Evolutionary conservation across 2,113 vertebrate genomes (phyloP), one percentile per base, ranked within the genome.

Genomic region (Oplegnathus fasciatus): DNA sequence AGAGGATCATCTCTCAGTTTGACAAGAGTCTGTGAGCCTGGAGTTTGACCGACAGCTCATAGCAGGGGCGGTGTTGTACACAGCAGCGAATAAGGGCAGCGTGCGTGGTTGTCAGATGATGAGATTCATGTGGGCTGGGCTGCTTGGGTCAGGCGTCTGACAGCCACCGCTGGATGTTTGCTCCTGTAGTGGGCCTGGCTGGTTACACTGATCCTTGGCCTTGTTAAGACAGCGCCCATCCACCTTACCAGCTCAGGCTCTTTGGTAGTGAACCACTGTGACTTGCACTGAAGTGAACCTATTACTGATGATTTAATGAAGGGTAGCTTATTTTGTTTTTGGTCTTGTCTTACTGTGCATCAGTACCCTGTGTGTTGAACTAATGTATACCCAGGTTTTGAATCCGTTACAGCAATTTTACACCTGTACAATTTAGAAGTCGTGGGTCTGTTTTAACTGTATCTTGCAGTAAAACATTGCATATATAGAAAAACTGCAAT

Each of bases 21-120:
- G 84, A 90, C 84, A 82, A 65, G 69, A 73, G 75, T 84, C 28
- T 75, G 84, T 82, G 78, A 82, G 86, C 69, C 55, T 42, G 55
- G 50, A 78, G 83, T 81, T 86, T 89, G 85, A 92, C 60, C 55
- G 90, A 91, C 89, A 87, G 85, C 83, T 90, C 82, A 90, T 91
- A 84, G 85, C 83, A 60, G 83, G 48, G 72, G 60, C 64, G 50
- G 46, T 28, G 75, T 87, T 52, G 62, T 26, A 46, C 69, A 26
- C 14, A 46, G 72, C 75, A 9, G 64, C 9, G 44, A 87, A 76
- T 75, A 79, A 86, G 64, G 73, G 76, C 82, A 83, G 61, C 6
- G 46, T 81, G 73, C 89, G 76, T 10, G 61, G 68, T 80, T 87
- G 75, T 87, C 76, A 79, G 88, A 70, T 88, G 88, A 86, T 80